Percentiles rank a stretch among this genome's conserved stretches.
phyloP scores from a whole-genome alignment of 2,888 invertebrate genomes.

The Ctenicera cuprea region DNA sequence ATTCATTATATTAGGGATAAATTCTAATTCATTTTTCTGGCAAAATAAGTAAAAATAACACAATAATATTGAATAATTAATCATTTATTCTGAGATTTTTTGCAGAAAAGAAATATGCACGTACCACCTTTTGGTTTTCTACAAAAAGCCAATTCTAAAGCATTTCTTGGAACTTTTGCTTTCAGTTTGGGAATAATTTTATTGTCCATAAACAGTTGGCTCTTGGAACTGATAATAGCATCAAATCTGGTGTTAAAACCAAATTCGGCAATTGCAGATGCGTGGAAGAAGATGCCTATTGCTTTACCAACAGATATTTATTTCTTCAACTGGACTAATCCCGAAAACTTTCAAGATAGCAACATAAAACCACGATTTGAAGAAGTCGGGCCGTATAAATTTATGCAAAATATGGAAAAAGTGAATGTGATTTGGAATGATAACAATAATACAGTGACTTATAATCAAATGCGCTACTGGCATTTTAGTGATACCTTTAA shows the following conservation, averaged over 20 bases:
- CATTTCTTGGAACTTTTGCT: background rate
- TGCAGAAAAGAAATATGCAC: too few relatives aligned
- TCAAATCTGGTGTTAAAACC: background rate
- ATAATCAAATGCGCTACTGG: background rate
- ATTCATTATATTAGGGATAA: too few relatives aligned
- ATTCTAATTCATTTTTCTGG: too few relatives aligned
- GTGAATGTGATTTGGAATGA: conserved; percentile 4
- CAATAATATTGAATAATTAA: too few relatives aligned
- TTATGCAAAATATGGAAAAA: background rate
- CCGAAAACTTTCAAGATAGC: background rate
- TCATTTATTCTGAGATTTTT: too few relatives aligned
- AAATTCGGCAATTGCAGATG: background rate
- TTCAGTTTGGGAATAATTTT: background rate
- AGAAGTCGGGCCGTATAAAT: conserved; percentile 3
- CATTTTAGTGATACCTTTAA: background rate
- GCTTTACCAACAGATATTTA: background rate
- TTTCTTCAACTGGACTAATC: conserved; percentile 25
- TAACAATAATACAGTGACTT: conserved; percentile 10
- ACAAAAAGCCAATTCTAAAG: background rate
- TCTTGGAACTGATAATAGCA: background rate
- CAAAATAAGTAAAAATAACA: too few relatives aligned
- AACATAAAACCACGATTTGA: background rate
- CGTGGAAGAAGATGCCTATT: background rate
- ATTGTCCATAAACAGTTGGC: background rate
- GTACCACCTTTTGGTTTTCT: background rate